Base-by-base conservation (phyloP, 1,140 invertebrate species). In the Drosophila kikkawai region DNA sequence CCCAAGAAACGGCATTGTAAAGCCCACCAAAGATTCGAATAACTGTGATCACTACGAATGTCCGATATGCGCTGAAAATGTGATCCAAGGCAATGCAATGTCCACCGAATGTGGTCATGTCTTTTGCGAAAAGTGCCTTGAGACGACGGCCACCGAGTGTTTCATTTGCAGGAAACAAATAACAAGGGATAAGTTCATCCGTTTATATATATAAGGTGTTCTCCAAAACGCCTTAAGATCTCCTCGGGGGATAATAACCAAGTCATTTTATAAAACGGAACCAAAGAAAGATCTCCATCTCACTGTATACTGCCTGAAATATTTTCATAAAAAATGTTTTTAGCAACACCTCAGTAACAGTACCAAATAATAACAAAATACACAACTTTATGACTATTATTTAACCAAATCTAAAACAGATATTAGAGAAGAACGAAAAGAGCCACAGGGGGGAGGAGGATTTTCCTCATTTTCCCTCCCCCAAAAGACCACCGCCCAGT, bases 311-410 rank as follows among this genome's bases (percentile, higher is more conserved):
- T 34, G 50, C 8, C 8, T 15, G 53, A 36, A 73, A 65, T 83
- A 77, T 74, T 75, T 70, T 22, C 22, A 22, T 22, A 22, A 2
- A 2, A 55, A 56, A 57, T 60, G 47, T 79, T 71, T 58, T 66
- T 75, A 59, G 56, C 42, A 73, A 55, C 63, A 32, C 61, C 66
- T 61, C 73, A 67, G 22, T 34, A 77, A 68, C 34, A 37, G 22
- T 42, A 70, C 57, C 57, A 32, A 75, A 75, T 41, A 75, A 75
- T 53, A 59, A 45, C 74, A 69, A 69, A 78, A 60, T 69, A 68
- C 56, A 61, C 36, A 78, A 70, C 75, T 78, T 78, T 45, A 69
- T 70, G 75, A 78, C 75, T 70, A 78, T 79, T 78, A 68, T 65
- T 59, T 47, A 50, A 55, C 55, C 45, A 39, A 79, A 64, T 58